These are phyloP conservation scores for Rhimphoctona megacephalus DNA, from an alignment of 2,888 invertebrate species.

Conservation along the genomic window DNA sequence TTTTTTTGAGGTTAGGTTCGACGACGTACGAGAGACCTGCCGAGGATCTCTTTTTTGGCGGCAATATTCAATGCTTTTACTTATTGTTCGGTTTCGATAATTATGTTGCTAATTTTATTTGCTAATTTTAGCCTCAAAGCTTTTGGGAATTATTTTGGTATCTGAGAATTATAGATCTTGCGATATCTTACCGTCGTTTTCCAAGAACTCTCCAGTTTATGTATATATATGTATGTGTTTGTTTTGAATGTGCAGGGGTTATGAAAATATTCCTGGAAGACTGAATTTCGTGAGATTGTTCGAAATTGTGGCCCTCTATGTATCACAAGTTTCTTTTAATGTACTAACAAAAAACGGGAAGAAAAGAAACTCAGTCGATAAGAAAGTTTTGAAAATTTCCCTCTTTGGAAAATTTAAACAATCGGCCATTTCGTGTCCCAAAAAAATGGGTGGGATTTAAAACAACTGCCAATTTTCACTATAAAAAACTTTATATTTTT, in stretches of 20 bases:
- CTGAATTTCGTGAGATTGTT: background rate
- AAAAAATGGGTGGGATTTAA: background rate
- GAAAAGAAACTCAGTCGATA: background rate
- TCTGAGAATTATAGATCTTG: conserved; percentile 2
- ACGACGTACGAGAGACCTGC: background rate
- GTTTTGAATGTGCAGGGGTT: background rate
- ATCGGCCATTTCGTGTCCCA: background rate
- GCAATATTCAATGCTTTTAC: conserved; percentile 3
- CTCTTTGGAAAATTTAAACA: background rate
- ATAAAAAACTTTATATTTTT: background rate
- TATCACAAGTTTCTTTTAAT: background rate
- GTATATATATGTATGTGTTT: background rate
- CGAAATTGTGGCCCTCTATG: background rate
- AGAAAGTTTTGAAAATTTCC: background rate
- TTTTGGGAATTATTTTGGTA: background rate
- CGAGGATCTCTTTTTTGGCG: background rate
- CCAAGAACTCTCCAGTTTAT: background rate
- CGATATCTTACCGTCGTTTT: conserved; percentile 31
- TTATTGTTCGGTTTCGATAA: background rate
- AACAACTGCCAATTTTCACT: background rate
- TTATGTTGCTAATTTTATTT: conserved; percentile 1
- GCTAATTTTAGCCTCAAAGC: background rate
- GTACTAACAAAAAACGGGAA: background rate
- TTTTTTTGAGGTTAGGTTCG: conserved; percentile 23
- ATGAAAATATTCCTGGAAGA: background rate